These are phyloP conservation scores for Oxycera nigricornis DNA, from an alignment of 2,888 invertebrate species.

Conservation along the genomic window DNA sequence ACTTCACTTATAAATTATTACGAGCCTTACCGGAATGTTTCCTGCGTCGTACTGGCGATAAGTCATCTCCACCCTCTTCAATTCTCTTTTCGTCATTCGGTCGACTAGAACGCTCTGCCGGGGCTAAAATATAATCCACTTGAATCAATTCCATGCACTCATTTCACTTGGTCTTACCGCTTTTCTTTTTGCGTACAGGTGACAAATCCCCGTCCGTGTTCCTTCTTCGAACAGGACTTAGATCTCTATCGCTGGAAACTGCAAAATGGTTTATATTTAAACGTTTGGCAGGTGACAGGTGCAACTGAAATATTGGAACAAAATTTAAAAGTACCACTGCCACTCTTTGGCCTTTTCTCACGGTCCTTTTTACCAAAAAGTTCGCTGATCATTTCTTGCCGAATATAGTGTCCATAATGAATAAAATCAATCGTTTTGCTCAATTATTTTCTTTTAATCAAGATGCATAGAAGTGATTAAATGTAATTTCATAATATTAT, in stretches of 20 bases:
- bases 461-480: not conserved
- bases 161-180: not conserved
- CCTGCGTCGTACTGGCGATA: slow-evolving; percentile 49
- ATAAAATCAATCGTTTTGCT: too few relatives aligned
- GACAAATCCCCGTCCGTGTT: slow-evolving; percentile 43
- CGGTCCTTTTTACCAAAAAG: too few relatives aligned
- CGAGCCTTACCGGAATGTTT: slow-evolving; percentile 29
- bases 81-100: slow-evolving; percentile 48
- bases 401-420: too few relatives aligned
- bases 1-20: too few relatives aligned
- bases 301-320: not conserved
- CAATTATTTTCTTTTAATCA: slow-evolving; percentile 6
- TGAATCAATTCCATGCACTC: too few relatives aligned
- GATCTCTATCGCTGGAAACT: slow-evolving; percentile 39
- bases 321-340: too few relatives aligned
- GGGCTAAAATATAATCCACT: too few relatives aligned
- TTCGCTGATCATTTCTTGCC: too few relatives aligned
- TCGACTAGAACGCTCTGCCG: slow-evolving; percentile 45
- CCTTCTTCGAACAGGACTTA: slow-evolving; percentile 45
- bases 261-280: slow-evolving; percentile 12
- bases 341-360: too few relatives aligned
- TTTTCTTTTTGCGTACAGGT: slow-evolving; percentile 52
- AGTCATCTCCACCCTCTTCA: slow-evolving; percentile 9
- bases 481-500: slow-evolving; percentile 5
- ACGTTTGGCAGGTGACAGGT: not conserved